phyloP scores from a whole-genome alignment of 2,888 invertebrate genomes.

The Xylocampa areola region DNA sequence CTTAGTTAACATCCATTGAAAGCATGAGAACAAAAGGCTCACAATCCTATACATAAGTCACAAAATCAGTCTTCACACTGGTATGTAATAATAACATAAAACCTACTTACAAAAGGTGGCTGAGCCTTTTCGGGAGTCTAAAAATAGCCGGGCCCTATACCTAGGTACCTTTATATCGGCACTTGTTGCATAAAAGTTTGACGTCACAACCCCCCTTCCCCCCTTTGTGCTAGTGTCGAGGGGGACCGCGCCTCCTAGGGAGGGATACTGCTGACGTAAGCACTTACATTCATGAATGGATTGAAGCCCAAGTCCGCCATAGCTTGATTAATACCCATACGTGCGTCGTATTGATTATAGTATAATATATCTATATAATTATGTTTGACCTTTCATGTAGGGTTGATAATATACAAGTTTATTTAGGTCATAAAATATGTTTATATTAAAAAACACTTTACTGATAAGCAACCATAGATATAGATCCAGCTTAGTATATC shows the following conservation, averaged over 20 bases:
- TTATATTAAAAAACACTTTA: neutral
- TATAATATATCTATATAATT: constrained; percentile 27
- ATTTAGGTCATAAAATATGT: constrained; percentile 22
- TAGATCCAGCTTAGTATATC: too few relatives aligned
- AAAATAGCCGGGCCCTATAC: constrained; percentile 79
- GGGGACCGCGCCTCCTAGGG: constrained; percentile 76
- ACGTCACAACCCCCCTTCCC: constrained; percentile 82
- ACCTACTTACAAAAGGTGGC: constrained; percentile 46
- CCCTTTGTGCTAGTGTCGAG: constrained; percentile 64
- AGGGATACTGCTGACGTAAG: constrained; percentile 82
- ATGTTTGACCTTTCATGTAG: constrained; percentile 31
- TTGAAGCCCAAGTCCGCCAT: constrained; percentile 74
- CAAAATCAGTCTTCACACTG: constrained; percentile 19
- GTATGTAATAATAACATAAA: constrained; percentile 33
- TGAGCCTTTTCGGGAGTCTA: constrained; percentile 71
- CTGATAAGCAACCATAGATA: neutral
- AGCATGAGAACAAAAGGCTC: constrained; percentile 14
- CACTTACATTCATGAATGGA: constrained; percentile 85
- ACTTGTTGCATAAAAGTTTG: constrained; percentile 87
- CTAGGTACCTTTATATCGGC: constrained; percentile 74
- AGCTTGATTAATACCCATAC: constrained; percentile 61
- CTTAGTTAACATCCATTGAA: constrained; percentile 3
- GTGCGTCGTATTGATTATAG: constrained; percentile 44
- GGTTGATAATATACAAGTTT: constrained; percentile 11
- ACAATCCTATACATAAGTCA: neutral